Evolutionary conservation across 37 sponge, comb jelly and placozoan genomes (phyloP).

Genomic region (Spongilla lacustris): DNA sequence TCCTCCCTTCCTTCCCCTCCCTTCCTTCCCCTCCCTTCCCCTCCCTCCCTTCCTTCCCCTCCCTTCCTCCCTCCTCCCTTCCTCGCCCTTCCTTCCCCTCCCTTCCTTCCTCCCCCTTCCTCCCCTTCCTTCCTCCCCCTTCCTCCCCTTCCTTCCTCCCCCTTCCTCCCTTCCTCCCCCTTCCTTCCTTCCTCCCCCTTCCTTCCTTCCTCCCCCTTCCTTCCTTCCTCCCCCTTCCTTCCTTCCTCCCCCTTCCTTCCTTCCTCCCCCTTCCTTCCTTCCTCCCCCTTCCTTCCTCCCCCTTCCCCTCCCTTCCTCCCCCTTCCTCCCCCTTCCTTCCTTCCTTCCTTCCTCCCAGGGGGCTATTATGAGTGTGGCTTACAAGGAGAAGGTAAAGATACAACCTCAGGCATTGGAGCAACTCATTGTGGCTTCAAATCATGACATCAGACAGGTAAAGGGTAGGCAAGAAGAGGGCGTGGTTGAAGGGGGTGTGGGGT

Average conservation of each 20-base stretch:
- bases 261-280: too few species aligned
- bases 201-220: background rate
- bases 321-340: background rate
- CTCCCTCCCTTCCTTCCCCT: too few species aligned
- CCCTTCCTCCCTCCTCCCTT: too few species aligned
- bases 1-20: too few species aligned
- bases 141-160: background rate
- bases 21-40: too few species aligned
- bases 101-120: too few species aligned
- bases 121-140: too few species aligned
- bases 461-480: background rate
- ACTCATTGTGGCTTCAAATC: slow-evolving; percentile 80
- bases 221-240: background rate
- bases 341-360: slow-evolving; percentile 24
- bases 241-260: background rate
- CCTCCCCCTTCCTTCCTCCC: background rate
- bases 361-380: slow-evolving; percentile 93
- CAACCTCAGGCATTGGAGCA: slow-evolving; percentile 79
- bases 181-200: background rate
- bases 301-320: background rate
- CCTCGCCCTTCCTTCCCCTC: too few species aligned
- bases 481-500: background rate
- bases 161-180: background rate
- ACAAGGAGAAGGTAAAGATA: slow-evolving; percentile 86
- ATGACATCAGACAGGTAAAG: slow-evolving; percentile 85